Evolutionary conservation across 53 echinoderm and acorn worm species (phyloP), one percentile per base, ranked within the genome.

Genomic region (Apostichopus leukothele): DNA sequence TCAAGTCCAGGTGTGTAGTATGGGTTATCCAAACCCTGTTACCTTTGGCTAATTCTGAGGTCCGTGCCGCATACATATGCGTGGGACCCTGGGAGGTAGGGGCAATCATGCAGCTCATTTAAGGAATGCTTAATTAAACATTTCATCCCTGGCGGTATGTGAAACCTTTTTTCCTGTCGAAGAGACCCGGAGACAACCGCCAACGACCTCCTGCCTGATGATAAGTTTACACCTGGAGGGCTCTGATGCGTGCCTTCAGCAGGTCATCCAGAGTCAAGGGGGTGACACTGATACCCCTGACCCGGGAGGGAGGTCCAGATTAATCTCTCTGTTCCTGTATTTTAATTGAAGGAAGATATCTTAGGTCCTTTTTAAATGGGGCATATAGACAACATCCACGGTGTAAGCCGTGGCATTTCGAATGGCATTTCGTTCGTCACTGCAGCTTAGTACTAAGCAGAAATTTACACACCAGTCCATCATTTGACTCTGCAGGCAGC

Each of bases 1-100:
- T 39, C 39, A 39, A 39, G 39, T 39, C 39, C 39, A 39, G 39
- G 39, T 39, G 39, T 39, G 39, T 39, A 39, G 39, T 39, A 39
- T 3, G 39, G 39, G 39, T 39, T 39, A 39, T 39, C 39, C 39
- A 39, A 39, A 39, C 39, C 39, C 39, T 1, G 3, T 39, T 39
- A 39, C 39, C 39, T 39, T 3, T 39, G 39, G 39, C 39, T 39
- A 39, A 39, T 39, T 39, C 39, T 39, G 39, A 39, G 39, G 39
- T 39, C 39, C 39, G 39, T 39, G 39, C 39, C 3, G 39, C 39
- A 39, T 39, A 39, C 39, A 39, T 63, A 0, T 63, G 61, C 16
- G 11, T 63, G 63, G 81, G 81, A 57, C 81, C 81, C 81, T 81
- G 81, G 54, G 81, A 81, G 81, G 81, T 81, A 22, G 81, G 81